phyloP scores from a whole-genome alignment of 2,888 invertebrate genomes.

The Hypolimnas misippus region DNA sequence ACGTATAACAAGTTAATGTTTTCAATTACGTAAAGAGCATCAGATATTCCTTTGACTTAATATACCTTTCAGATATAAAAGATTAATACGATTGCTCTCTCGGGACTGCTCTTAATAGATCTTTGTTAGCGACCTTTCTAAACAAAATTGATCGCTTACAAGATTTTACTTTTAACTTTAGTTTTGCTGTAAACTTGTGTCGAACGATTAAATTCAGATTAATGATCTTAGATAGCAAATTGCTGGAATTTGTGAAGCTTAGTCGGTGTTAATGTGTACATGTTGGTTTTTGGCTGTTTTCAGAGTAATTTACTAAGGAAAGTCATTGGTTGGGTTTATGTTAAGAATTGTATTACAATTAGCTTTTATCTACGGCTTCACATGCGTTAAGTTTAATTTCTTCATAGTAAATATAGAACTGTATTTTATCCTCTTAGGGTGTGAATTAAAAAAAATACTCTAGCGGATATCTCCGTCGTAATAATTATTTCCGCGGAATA shows the following conservation, averaged over 20 bases:
- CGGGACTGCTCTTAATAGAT: no score
- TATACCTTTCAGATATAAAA: background rate
- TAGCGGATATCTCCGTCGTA: no score
- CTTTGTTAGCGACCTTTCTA: no score
- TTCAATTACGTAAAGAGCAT: conserved; percentile 38
- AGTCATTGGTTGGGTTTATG: no score
- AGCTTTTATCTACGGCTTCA: no score
- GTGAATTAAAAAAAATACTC: no score
- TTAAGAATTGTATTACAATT: no score
- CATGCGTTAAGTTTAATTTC: no score
- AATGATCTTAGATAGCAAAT: background rate
- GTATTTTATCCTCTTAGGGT: no score
- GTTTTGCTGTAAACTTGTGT: background rate
- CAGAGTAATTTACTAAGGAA: background rate
- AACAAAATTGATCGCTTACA: background rate
- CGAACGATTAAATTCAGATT: background rate
- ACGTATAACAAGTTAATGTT: conserved; percentile 27
- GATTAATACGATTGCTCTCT: background rate
- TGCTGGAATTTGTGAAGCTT: background rate
- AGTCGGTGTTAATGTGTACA: background rate
- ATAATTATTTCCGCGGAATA: no score
- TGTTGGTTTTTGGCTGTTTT: background rate
- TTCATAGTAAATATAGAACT: no score
- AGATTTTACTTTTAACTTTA: conserved; percentile 1
- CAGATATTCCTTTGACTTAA: conserved; percentile 1